Conservation (phyloP, 2,797 vertebrate genomes). For the Nyctalus aviator region DNA sequence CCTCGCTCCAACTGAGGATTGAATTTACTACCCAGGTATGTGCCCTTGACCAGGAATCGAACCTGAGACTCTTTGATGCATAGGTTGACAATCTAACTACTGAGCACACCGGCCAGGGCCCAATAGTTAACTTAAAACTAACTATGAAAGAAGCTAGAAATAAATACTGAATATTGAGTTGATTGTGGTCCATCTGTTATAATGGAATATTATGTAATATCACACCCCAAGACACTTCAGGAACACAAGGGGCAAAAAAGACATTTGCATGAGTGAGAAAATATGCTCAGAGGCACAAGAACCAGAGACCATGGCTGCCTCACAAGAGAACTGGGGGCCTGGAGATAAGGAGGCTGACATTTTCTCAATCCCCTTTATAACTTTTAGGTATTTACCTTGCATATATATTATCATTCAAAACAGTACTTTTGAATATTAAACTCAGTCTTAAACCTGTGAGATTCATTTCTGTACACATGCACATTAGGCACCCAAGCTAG, state of each 20-base stretch:
- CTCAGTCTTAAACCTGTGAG: neutral
- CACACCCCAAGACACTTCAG: neutral
- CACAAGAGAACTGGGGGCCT: neutral
- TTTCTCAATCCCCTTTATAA: neutral
- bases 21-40: too few species aligned
- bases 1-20: too few species aligned
- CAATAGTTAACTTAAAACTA: neutral
- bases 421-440: neutral
- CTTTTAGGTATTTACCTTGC: neutral
- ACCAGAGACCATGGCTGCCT: too few species aligned
- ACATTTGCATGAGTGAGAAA: neutral
- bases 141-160: neutral
- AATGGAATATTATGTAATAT: neutral
- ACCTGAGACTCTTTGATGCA: too few species aligned
- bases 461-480: neutral
- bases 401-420: neutral
- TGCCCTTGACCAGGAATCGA: too few species aligned
- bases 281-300: neutral
- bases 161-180: neutral
- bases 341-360: neutral
- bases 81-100: too few species aligned
- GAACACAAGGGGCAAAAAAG: neutral
- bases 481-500: neutral
- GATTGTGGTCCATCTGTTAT: neutral
- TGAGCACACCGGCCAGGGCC: too few species aligned